Conservation (phyloP, 2,797 vertebrate genomes). For the Pangasius larnaudii region DNA sequence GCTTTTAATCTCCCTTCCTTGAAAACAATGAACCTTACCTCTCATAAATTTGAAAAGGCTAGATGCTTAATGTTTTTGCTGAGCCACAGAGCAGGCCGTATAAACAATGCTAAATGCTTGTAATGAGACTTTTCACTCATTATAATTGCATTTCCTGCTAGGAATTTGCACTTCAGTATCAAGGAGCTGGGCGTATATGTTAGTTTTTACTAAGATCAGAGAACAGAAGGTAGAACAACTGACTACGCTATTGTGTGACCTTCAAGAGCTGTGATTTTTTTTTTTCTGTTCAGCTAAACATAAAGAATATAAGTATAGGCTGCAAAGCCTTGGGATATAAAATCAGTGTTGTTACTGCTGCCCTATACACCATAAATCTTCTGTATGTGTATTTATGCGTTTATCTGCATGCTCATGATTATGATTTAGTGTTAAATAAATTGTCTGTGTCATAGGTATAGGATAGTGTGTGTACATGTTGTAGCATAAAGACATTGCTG, state of each 20-base stretch:
- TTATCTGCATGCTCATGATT: neutral
- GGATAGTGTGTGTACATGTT: constrained; percentile 20
- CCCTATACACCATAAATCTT: neutral
- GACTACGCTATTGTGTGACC: neutral
- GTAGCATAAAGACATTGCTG: constrained; percentile 42
- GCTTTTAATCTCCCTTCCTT: constrained; percentile 23
- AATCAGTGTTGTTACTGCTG: neutral
- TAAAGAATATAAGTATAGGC: neutral
- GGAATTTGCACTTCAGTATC: neutral
- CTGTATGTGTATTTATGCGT: neutral
- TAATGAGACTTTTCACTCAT: constrained; percentile 13
- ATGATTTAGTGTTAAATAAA: constrained; percentile 31
- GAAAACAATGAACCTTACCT: constrained; percentile 6
- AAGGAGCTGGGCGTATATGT: neutral
- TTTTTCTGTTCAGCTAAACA: neutral
- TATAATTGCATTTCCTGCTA: neutral
- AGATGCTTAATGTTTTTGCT: constrained; percentile 14
- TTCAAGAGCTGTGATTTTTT: neutral
- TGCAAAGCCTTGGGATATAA: constrained; percentile 26
- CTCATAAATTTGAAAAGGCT: constrained; percentile 13
- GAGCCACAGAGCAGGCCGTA: neutral
- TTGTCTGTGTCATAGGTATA: constrained; percentile 27
- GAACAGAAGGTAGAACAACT: neutral
- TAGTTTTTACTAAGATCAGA: neutral
- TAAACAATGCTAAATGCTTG: constrained; percentile 22